Base-by-base conservation (phyloP, 2,888 invertebrate species). In the Diloba caeruleocephala region DNA sequence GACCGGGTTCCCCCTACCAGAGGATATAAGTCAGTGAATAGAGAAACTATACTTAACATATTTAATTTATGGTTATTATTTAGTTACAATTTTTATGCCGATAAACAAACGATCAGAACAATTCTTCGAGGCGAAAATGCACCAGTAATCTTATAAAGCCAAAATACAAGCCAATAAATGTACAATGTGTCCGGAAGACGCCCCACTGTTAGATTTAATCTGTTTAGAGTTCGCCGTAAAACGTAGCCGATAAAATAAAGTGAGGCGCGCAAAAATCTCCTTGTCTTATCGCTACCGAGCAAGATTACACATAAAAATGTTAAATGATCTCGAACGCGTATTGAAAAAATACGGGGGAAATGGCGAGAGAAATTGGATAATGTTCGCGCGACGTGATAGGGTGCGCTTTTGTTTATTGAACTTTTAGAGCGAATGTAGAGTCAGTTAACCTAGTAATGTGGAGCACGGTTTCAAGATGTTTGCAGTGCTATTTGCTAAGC, bases 271-370 rank as follows among this genome's bases (percentile, higher is more conserved):
- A 85, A 88, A 88, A 89, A 89, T 88, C 87, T 85, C 81, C 85
- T 88, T 83, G 87, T 85, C 90, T 89, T 87, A 89, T 90, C 89
- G 87, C 88, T 86, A 85, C 83, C 87, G 76, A 85, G 89, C 87
- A 83, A 89, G 90, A 92, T 92, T 92, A 92, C 90, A 92, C 92
- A 92, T 92, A 92, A 93, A 93, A 92, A 92, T 92, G 92, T 92
- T 92, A 91, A 93, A 92, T 90, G 90, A 88, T 89, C 90, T 86
- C 76, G 89, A 92, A 91, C 90, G 89, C 84, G 88, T 90, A 91
- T 92, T 91, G 92, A 90, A 92, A 93, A 90, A 92, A 89, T 85
- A 82, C 81, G 79, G 82, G 85, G 87, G 87, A 85, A 88, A 88
- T 84, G 84, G 79, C 81, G 77, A 81, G 82, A 74, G 82, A 86